Conservation (phyloP, 92 coral and sea anemone species). For the Meandrina meandrites region DNA sequence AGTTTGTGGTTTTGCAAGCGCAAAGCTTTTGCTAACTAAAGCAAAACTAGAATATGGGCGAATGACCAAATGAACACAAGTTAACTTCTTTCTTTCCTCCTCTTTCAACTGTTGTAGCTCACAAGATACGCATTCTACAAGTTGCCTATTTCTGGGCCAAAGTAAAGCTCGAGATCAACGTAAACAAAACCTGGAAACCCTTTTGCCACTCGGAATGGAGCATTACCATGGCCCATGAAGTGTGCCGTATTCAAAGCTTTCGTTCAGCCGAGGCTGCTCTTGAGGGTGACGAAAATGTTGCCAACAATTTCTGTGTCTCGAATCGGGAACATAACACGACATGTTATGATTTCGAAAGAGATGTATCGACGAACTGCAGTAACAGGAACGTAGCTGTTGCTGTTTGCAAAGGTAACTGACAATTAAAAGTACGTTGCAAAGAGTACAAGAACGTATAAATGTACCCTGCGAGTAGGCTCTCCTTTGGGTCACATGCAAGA, state of each 20-base stretch:
- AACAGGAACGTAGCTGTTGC: no score
- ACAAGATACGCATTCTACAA: neutral
- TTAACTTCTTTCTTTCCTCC: neutral
- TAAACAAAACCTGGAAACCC: neutral
- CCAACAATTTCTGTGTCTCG: neutral
- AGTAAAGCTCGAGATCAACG: neutral
- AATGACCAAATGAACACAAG: no score
- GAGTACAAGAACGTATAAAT: neutral
- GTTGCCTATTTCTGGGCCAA: neutral
- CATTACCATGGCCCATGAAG: neutral
- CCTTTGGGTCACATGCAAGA: no score
- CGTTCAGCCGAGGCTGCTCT: neutral
- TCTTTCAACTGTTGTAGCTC: neutral
- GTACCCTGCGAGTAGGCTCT: no score
- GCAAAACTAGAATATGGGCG: no score
- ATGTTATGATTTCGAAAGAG: neutral
- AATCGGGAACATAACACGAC: neutral
- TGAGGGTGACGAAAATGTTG: neutral
- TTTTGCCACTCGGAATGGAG: slow-evolving; percentile 3
- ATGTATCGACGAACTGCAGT: no score
- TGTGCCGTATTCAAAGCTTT: neutral
- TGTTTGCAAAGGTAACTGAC: neutral
- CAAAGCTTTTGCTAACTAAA: no score
- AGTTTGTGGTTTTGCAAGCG: no score
- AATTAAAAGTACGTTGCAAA: neutral